Base-by-base conservation (phyloP, 2,113 vertebrate species). In the Acanthisitta chloris region DNA sequence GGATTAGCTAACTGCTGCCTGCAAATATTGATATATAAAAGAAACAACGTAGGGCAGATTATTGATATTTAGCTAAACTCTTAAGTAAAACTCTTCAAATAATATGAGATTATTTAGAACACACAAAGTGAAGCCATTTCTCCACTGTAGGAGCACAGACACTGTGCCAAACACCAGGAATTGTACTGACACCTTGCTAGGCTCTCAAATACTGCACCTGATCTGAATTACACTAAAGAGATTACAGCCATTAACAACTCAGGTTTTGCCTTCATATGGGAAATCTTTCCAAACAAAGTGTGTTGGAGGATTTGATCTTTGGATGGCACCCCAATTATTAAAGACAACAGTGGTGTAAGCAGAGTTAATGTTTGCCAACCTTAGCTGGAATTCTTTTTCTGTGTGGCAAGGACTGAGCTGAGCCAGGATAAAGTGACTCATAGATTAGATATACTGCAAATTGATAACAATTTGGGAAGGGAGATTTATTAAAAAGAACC, bases 81-180 rank as follows among this genome's bases (percentile, higher is more conserved):
- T 29, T 40, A 57, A 51, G 38, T 31, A 62, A 88, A 86, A 42
- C 11, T 59, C 29, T 73, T 73, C 26, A 71, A 86, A 74, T 0
- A 1, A 52, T 10, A 40, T 8, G 3, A 64, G 70, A 88, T 48
- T 1, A 83, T 36, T 55, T 42, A 88, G 70, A 55, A 18, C 14
- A 87, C 29, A 29, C 10, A 33, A 6, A 85, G 6, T 3, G 1
- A 7, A 55, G 17, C 18, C 20, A 57, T 85, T 71, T 36, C 21
- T 72, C 15, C n/a, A 6, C 38, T 54, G 54, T 14, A 18, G 12
- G 1, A 66, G 42, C 25, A 45, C 0, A 0, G 28, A 52, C 17
- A 36, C 4, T 0, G 0, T 40, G 46, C 9, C 58, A 82, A 48
- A 43, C 55, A 58, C n/a, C 52, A 19, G 12, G 34, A 88, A 67